Evolutionary conservation across 2,797 vertebrate genomes (phyloP).

Genomic region (Crax fasciolata): DNA sequence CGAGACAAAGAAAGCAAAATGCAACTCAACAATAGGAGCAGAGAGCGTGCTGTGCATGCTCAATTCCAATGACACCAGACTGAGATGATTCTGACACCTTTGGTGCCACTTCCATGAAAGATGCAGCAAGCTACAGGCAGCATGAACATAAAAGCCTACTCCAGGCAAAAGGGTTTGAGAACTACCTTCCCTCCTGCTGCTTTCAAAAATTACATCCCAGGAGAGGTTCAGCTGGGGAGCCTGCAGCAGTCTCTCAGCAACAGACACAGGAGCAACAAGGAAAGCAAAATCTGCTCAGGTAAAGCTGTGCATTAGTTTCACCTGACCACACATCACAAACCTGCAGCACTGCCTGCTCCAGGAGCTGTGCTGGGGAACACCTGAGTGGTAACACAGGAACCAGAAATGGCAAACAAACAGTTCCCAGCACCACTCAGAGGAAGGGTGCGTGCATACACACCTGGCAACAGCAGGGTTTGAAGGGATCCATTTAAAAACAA

Average conservation of each 20-base stretch:
- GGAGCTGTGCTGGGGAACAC: neutral
- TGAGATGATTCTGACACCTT: neutral
- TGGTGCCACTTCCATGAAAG: neutral
- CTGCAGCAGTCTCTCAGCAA: neutral
- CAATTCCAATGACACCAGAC: neutral
- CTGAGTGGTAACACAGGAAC: rapidly evolving
- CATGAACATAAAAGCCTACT: neutral
- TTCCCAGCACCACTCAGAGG: neutral
- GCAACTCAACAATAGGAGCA: too few species aligned
- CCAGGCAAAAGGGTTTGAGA: neutral
- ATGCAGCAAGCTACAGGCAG: neutral
- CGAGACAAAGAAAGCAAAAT: rapidly evolving
- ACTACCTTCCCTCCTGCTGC: neutral
- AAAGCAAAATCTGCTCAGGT: neutral
- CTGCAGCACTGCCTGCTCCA: neutral
- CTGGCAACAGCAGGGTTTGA: neutral
- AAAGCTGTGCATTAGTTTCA: neutral
- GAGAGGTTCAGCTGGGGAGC: neutral
- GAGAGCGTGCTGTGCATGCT: rapidly evolving
- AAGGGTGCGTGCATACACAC: neutral
- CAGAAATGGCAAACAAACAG: rapidly evolving
- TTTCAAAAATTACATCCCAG: neutral
- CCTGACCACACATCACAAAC: neutral
- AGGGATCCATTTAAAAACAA: neutral
- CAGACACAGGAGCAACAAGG: neutral